A percentile compares a stretch with the other conserved stretches of the same genome.
phyloP scores from a whole-genome alignment of 2,797 vertebrate species.

The Cossypha polioptera region DNA sequence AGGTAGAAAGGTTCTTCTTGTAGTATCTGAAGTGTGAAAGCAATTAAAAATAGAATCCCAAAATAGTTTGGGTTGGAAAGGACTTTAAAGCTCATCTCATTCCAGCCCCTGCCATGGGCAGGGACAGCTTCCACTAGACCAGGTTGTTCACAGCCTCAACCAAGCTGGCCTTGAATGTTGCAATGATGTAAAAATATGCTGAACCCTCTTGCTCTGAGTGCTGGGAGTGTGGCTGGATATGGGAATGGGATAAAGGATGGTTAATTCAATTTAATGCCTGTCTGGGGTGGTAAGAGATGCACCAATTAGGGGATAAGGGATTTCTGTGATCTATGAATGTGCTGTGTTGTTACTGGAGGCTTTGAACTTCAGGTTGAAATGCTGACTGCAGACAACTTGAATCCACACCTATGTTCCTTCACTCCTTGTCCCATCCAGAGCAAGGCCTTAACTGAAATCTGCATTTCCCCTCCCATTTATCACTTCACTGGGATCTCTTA shows the following conservation, averaged over 20 bases:
- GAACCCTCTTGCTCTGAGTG: background rate
- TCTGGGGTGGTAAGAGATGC: background rate
- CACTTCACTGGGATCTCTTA: background rate
- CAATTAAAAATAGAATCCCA: background rate
- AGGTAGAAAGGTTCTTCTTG: background rate
- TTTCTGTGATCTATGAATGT: background rate
- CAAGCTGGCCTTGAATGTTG: background rate
- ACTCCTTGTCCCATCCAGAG: background rate
- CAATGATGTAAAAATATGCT: fast-evolving
- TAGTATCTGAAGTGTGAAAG: background rate
- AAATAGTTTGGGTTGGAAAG: background rate
- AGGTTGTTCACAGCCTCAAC: fast-evolving
- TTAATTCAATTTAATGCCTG: fast-evolving
- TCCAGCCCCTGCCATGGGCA: background rate
- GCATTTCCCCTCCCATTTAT: background rate
- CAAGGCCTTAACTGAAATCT: background rate
- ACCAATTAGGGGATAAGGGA: background rate
- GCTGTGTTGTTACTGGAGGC: background rate
- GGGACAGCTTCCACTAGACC: background rate
- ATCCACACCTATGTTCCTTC: background rate
- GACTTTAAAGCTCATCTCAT: background rate
- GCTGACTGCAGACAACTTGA: background rate
- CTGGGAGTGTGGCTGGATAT: background rate
- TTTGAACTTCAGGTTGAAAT: background rate
- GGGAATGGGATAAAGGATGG: background rate